Conservation (phyloP, 35 echinoderm and acorn worm genomes). For the Stichopus chloronotus region DNA sequence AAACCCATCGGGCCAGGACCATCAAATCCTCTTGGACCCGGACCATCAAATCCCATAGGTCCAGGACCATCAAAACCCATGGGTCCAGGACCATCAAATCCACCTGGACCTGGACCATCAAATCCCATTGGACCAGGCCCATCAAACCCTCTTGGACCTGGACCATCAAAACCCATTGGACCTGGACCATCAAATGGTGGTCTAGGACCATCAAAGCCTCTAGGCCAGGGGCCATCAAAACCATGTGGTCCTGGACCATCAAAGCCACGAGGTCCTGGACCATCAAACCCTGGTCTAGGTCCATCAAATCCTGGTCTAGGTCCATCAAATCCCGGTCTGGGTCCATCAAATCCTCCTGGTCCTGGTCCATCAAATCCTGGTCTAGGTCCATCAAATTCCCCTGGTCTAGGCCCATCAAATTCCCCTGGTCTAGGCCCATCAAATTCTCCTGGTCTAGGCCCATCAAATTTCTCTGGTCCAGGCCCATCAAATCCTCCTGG, state of each 20-base stretch:
- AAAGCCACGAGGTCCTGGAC: neutral
- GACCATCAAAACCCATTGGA: conserved; percentile 7
- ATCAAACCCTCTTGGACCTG: neutral
- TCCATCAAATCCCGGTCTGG: neutral
- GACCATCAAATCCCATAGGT: conserved; percentile 19
- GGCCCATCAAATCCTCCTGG: conserved; percentile 40
- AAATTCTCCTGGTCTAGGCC: neutral
- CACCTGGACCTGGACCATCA: conserved; percentile 22
- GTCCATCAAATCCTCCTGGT: conserved; percentile 18
- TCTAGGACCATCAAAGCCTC: conserved; percentile 39
- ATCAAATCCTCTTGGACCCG: conserved; percentile 33
- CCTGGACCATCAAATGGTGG: neutral
- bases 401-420: conserved; percentile 19
- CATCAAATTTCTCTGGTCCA: conserved; percentile 12
- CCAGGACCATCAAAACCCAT: conserved; percentile 43
- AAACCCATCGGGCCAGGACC: neutral
- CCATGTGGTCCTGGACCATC: neutral
- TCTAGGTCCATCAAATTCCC: neutral
- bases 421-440: conserved; percentile 6
- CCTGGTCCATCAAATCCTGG: neutral
- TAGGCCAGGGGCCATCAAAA: conserved; percentile 27
- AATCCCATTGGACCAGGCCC: conserved; percentile 37
- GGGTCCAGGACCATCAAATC: conserved; percentile 34
- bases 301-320: conserved; percentile 26
- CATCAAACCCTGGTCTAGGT: neutral